Conservation (phyloP, 2,888 invertebrate species). For the Monopis laevigella region DNA sequence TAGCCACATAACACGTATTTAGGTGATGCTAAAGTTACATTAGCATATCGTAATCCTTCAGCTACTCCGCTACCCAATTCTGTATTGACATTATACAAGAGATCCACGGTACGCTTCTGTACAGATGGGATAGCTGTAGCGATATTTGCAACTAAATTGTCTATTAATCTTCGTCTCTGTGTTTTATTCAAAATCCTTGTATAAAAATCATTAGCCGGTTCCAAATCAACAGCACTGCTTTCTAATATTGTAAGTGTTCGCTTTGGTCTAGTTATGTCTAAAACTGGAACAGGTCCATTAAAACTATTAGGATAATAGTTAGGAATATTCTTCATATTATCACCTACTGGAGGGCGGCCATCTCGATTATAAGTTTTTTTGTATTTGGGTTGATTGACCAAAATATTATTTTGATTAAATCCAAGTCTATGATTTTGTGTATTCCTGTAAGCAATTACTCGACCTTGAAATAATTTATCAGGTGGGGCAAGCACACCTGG, state of each 20-base stretch:
- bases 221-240: constrained; percentile 26
- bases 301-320: constrained; percentile 93
- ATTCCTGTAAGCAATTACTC: constrained; percentile 81
- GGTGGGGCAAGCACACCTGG: constrained; percentile 87
- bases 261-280: constrained; percentile 23
- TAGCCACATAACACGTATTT: background rate
- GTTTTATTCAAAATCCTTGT: constrained; percentile 73
- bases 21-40: background rate
- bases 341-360: constrained; percentile 72
- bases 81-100: constrained; percentile 78
- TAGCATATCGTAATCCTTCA: constrained; percentile 41
- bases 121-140: constrained; percentile 50
- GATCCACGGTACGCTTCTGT: constrained; percentile 78
- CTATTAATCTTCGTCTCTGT: constrained; percentile 57
- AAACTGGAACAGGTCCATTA: constrained; percentile 69
- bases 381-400: constrained; percentile 86
- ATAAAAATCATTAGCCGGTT: constrained; percentile 81
- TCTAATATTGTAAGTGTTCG: constrained; percentile 22
- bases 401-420: constrained; percentile 83
- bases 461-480: constrained; percentile 83
- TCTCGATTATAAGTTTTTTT: constrained; percentile 81
- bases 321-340: constrained; percentile 84
- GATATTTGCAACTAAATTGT: background rate
- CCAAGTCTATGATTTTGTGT: constrained; percentile 84
- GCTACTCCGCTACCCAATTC: constrained; percentile 77